Percentiles rank a stretch among this genome's conserved stretches.
Evolutionary conservation across 2,797 vertebrate genomes (phyloP).

Genomic region (Hemibagrus guttatus): DNA sequence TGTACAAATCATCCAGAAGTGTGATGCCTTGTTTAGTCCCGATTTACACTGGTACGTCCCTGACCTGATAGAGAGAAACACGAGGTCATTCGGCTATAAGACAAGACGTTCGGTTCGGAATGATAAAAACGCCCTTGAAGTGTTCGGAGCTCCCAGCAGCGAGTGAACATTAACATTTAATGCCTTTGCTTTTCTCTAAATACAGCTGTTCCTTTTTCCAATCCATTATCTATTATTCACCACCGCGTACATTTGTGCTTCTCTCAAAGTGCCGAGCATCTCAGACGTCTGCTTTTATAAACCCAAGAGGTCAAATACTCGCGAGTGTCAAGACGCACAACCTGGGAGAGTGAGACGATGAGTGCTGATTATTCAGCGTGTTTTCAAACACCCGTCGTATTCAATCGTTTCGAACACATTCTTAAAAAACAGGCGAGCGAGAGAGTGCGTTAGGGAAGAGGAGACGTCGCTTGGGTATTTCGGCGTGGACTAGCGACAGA

Average conservation of each 20-base stretch:
- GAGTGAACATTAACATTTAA: slow-evolving; percentile 74
- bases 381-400: background rate
- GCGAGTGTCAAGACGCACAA: background rate
- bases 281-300: slow-evolving; percentile 21
- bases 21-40: background rate
- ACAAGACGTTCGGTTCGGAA: too few species aligned
- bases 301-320: background rate
- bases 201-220: slow-evolving; percentile 64
- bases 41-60: background rate
- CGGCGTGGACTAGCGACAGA: slow-evolving; percentile 77
- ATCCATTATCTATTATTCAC: slow-evolving; percentile 78
- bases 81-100: background rate
- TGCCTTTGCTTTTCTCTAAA: slow-evolving; percentile 74
- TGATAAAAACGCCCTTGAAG: background rate
- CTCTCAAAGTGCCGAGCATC: slow-evolving; percentile 12
- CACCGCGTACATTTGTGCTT: slow-evolving; percentile 48
- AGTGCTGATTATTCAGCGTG: background rate
- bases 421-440: slow-evolving; percentile 8
- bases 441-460: slow-evolving; percentile 70
- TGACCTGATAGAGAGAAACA: background rate
- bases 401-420: background rate
- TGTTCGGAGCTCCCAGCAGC: background rate
- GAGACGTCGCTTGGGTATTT: slow-evolving; percentile 78
- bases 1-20: background rate
- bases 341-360: background rate